A percentile compares a stretch with the other conserved stretches of the same genome.
phyloP scores from a whole-genome alignment of 1,140 invertebrate genomes.

The Heterodera schachtii region DNA sequence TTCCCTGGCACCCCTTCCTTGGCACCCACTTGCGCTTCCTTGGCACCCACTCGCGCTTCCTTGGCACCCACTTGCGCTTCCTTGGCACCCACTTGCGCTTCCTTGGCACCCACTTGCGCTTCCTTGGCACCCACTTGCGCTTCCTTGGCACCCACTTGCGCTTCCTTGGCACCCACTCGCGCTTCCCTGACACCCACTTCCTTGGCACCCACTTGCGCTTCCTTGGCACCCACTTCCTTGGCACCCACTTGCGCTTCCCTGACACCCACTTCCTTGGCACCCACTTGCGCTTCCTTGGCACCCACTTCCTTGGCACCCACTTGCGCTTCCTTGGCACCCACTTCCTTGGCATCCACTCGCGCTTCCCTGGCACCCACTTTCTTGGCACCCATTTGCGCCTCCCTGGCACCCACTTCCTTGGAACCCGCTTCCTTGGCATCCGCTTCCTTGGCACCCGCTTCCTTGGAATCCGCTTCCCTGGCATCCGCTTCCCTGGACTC shows the following conservation, averaged over 20 bases:
- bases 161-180: no score
- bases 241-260: background rate
- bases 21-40: background rate
- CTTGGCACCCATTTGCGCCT: background rate
- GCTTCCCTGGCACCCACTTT: background rate
- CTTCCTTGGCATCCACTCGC: background rate
- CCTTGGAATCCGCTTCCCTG: no score
- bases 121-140: background rate
- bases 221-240: background rate
- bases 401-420: no score
- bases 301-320: background rate
- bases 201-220: background rate
- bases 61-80: background rate
- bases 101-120: slow-evolving; percentile 5
- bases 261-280: background rate
- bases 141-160: background rate
- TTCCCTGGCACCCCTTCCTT: no score
- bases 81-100: background rate
- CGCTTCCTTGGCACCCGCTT: no score
- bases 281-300: background rate
- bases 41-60: background rate
- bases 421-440: no score
- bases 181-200: background rate
- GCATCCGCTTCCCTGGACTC: no score
- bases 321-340: background rate